Evolutionary conservation across 2,888 invertebrate genomes (phyloP), one percentile per base, ranked within the genome.

Genomic region (Sepiola atlantica): DNA sequence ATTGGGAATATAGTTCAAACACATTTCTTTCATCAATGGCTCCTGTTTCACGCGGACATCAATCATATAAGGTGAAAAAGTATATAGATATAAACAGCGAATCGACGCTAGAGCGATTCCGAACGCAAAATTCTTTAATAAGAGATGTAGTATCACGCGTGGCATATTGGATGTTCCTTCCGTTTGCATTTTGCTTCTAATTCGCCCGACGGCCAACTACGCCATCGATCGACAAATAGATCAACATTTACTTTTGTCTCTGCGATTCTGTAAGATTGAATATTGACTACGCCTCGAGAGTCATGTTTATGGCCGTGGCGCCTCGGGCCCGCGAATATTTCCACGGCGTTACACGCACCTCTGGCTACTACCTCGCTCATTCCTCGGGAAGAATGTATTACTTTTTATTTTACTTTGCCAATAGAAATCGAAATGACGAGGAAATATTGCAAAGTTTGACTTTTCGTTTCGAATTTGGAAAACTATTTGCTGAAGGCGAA

Each of bases 111-210:
- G n/a, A n/a, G 0, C 14, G 77, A 77, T 4, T 32, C 77, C 0
- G 4, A 16, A 18, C n/a, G 77, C 32, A 32, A n/a, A 77, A 77
- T 77, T 77, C n/a, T 77, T 45, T 77, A 77, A 77, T 77, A 77
- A 77, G n/a, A 77, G 28, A n/a, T 77, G n/a, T 77, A 77, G n/a
- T n/a, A 14, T 77, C 77, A 77, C 16, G 12, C n/a, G n/a, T n/a
- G 14, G 77, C n/a, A 77, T 77, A 77, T 77, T 77, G 77, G 32
- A 77, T 77, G 77, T 77, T 77, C 77, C 32, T 77, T 77, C 77
- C 77, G 77, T 77, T 77, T 77, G 77, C 77, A 77, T 77, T 77
- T 77, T 77, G 77, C 77, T 77, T 77, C 77, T 77, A 77, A 77
- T 77, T 77, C 16, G n/a, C n/a, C 77, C n/a, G n/a, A 32, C 77